Base-by-base conservation (phyloP, 2,888 invertebrate genomes). In the Microctonus hyperodae region DNA sequence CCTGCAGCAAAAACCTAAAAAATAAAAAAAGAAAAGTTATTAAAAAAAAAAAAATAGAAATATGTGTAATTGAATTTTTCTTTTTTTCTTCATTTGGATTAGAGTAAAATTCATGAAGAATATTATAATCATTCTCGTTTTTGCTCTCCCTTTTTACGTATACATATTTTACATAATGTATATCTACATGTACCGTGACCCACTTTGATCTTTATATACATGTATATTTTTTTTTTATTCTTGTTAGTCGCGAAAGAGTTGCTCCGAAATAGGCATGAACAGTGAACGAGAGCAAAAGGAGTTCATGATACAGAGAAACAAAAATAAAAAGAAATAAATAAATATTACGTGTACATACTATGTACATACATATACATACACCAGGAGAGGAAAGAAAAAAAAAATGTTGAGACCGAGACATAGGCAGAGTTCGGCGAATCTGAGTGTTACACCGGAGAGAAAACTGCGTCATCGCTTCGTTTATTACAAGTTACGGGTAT, bases 381-480 rank as follows among this genome's bases (percentile, higher is more conserved):
- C n/a, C 25, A 53, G 40, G 50, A 62, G 66, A 62, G 57, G 55
- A 67, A 50, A 55, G n/a, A 65, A 28, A 23, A 55, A 48, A 65
- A 23, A 60, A 59, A 65, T 28, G 10, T 50, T 33, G 6, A 48
- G 20, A 44, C 37, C 23, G 23, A 65, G 40, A 51, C 44, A 51
- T 25, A 55, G n/a, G 23, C 33, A 33, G 50, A 64, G 50, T 64
- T 66, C 44, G 58, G 56, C 55, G 44, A 67, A 57, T 62, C 37
- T 64, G n/a, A n/a, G n/a, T 64, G 51, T 25, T 44, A 70, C 65
- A 55, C 58, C 70, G 63, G 40, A 68, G 72, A 65, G 31, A 51
- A 33, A 58, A 53, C 73, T 73, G 75, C 79, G 80, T 81, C 80
- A 81, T 78, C 80, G 77, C 77, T 73, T 70, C 72, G 74, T 79